These are phyloP conservation scores for Helicorthomorpha holstii DNA, from an alignment of 1,140 invertebrate species.

Conservation along the genomic window DNA sequence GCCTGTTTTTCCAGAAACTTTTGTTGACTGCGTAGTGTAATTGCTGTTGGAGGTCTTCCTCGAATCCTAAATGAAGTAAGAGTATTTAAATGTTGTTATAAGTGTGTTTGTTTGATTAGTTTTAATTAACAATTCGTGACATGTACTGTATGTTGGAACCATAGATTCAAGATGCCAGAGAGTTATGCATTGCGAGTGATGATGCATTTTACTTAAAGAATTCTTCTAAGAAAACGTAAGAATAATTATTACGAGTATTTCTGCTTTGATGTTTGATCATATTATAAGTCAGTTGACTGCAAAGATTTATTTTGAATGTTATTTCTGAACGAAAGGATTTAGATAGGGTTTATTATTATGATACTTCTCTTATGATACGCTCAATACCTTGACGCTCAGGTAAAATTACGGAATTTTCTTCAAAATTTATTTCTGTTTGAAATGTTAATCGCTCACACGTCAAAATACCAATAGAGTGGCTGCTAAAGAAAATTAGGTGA, in stretches of 20 bases:
- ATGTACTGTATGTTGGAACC: neutral
- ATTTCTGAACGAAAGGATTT: conserved; percentile 6
- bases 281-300: conserved; percentile 10
- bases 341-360: conserved; percentile 80
- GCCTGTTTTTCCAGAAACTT: conserved; percentile 34
- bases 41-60: conserved; percentile 85
- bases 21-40: conserved; percentile 66
- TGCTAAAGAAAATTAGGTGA: too few species aligned
- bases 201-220: conserved; percentile 82
- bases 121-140: neutral
- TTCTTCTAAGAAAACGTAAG: conserved; percentile 71
- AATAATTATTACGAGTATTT: neutral
- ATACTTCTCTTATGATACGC: conserved; percentile 74
- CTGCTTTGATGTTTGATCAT: neutral
- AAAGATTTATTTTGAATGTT: conserved; percentile 78
- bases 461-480: too few species aligned
- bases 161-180: conserved; percentile 60
- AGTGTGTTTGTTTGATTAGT: neutral
- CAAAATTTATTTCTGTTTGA: neutral
- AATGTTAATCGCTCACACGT: too few species aligned
- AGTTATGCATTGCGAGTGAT: conserved; percentile 87
- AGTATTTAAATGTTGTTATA: neutral
- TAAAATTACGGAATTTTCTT: conserved; percentile 2
- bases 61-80: conserved; percentile 40
- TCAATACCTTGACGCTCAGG: conserved; percentile 84